These are phyloP conservation scores for Epizoanthus fatuus DNA, from an alignment of 92 coral and sea anemone genomes.

Conservation along the genomic window DNA sequence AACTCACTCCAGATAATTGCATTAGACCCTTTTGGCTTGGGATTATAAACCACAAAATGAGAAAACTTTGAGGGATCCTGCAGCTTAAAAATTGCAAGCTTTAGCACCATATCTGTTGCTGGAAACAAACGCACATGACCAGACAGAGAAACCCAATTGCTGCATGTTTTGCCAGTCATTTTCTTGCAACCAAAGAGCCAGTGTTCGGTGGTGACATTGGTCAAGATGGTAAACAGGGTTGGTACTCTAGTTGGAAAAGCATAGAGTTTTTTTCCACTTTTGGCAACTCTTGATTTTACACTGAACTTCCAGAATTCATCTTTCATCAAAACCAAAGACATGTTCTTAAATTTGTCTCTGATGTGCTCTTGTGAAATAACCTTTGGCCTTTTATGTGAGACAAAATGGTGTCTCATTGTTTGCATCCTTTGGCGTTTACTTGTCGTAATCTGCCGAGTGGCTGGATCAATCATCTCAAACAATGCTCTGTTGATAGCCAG, in stretches of 20 bases:
- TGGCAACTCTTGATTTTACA: constrained; percentile 52
- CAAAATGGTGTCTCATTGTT: constrained; percentile 77
- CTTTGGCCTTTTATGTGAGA: constrained; percentile 3
- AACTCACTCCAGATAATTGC: constrained; percentile 65
- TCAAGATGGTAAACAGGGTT: constrained; percentile 67
- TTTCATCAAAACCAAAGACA: constrained; percentile 59
- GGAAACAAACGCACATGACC: constrained; percentile 70
- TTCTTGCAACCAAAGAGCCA: constrained; percentile 83
- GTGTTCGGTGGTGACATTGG: constrained; percentile 62
- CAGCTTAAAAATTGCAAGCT: constrained; percentile 64
- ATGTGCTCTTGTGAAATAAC: neutral
- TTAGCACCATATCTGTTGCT: constrained; percentile 57
- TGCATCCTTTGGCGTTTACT: constrained; percentile 55
- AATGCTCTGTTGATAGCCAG: constrained; percentile 89
- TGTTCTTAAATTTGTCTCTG: constrained; percentile 37
- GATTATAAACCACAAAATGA: constrained; percentile 74
- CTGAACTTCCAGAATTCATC: constrained; percentile 85
- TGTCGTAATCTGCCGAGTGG: constrained; percentile 65
- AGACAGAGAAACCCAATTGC: constrained; percentile 62
- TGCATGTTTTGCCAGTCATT: constrained; percentile 77
- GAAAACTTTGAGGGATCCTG: constrained; percentile 60
- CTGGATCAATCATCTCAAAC: constrained; percentile 89
- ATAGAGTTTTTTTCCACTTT: constrained; percentile 65
- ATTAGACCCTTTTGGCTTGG: constrained; percentile 43
- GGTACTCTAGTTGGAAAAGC: constrained; percentile 74